These are phyloP conservation scores for Hirtodrosophila duncani DNA, from an alignment of 2,888 invertebrate species.

Conservation along the genomic window DNA sequence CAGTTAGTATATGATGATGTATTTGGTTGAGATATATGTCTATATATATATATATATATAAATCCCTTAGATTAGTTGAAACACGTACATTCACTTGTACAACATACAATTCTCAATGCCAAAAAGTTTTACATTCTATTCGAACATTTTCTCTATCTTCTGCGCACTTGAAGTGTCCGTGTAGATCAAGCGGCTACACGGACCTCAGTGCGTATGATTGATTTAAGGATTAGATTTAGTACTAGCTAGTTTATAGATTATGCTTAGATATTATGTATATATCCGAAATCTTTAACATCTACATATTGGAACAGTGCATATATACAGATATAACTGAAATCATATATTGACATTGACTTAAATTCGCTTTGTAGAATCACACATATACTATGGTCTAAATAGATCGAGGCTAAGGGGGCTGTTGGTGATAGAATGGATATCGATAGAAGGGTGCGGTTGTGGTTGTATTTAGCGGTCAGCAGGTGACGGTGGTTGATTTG, in stretches of 20 bases:
- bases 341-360: conserved; percentile 18
- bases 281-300: conserved; percentile 20
- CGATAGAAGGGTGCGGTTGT: no score
- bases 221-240: conserved; percentile 32
- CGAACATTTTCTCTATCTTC: conserved; percentile 22
- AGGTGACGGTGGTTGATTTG: conserved; percentile 6
- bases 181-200: conserved; percentile 6
- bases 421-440: no score
- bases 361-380: conserved; percentile 52
- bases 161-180: conserved; percentile 13
- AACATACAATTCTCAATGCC: conserved; percentile 43
- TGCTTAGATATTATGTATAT: conserved; percentile 1
- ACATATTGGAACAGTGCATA: conserved; percentile 6
- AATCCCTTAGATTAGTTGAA: conserved; percentile 19
- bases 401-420: no score
- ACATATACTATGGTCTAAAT: conserved; percentile 14
- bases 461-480: conserved; percentile 18
- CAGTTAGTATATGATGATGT: no score
- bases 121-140: not conserved
- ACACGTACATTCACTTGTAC: conserved; percentile 14
- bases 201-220: conserved; percentile 21
- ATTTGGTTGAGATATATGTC: conserved; percentile 15
- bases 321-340: conserved; percentile 30
- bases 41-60: conserved; percentile 14
- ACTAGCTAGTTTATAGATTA: conserved; percentile 42